Conservation (phyloP, 2,797 vertebrate species). For the Fringilla coelebs region DNA sequence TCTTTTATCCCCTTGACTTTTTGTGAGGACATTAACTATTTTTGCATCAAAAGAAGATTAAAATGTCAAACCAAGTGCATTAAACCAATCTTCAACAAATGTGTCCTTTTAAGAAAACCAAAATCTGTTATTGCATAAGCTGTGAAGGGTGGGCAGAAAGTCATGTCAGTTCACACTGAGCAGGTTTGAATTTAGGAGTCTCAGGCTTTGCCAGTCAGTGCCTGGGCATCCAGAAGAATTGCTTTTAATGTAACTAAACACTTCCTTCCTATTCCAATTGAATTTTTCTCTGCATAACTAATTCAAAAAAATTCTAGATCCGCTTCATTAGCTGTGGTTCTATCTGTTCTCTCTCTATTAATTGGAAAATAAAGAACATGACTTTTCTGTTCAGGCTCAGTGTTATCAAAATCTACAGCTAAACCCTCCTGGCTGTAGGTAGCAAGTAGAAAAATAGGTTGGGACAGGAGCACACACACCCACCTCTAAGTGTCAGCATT, state of each 20-base stretch:
- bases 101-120: background rate
- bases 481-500: background rate
- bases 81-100: background rate
- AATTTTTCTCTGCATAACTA: background rate
- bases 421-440: background rate
- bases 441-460: background rate
- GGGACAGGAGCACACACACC: background rate
- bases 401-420: background rate
- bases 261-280: background rate
- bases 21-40: background rate
- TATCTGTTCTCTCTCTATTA: background rate
- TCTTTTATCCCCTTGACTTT: background rate
- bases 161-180: fast-evolving
- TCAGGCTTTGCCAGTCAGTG: background rate
- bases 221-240: background rate
- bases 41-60: background rate
- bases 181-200: background rate
- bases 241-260: background rate
- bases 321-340: background rate
- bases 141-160: background rate
- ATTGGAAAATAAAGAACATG: background rate
- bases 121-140: background rate
- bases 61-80: background rate
- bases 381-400: background rate
- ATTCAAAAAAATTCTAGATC: background rate